Percentiles rank a stretch among this genome's conserved stretches.
Evolutionary conservation across 2,888 invertebrate species (phyloP).

Genomic region (Metellina segmentata): DNA sequence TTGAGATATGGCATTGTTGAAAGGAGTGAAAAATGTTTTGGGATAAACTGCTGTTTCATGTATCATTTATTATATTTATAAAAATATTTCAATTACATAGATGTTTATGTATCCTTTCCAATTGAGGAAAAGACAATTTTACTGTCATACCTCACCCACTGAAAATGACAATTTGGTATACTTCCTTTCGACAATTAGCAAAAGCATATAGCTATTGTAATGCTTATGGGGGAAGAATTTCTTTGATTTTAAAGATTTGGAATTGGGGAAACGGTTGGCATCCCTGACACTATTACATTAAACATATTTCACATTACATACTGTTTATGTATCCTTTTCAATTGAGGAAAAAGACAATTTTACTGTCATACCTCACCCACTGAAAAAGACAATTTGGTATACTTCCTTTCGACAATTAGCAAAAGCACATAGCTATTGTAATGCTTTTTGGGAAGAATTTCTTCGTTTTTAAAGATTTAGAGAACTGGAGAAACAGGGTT

Average conservation of each 20-base stretch:
- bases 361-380: conserved; percentile 3
- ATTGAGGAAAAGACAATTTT: neutral
- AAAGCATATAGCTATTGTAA: neutral
- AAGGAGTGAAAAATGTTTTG: no score
- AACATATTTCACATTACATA: neutral
- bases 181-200: neutral
- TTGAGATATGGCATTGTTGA: no score
- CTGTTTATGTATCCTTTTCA: neutral
- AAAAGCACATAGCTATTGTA: neutral
- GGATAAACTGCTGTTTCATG: neutral
- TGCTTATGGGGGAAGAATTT: neutral
- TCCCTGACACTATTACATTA: no score
- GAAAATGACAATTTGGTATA: conserved; percentile 1
- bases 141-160: conserved; percentile 5
- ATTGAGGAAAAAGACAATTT: neutral
- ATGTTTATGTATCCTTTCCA: neutral
- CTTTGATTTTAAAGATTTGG: no score
- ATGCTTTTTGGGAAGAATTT: neutral
- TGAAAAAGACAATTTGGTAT: conserved; percentile 2
- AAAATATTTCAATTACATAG: no score
- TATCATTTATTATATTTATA: no score
- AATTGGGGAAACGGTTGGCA: no score
- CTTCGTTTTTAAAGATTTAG: no score
- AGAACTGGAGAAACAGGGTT: no score
- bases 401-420: conserved; percentile 25